phyloP scores from a whole-genome alignment of 2,888 invertebrate genomes.

The Theodoxus fluviatilis region DNA sequence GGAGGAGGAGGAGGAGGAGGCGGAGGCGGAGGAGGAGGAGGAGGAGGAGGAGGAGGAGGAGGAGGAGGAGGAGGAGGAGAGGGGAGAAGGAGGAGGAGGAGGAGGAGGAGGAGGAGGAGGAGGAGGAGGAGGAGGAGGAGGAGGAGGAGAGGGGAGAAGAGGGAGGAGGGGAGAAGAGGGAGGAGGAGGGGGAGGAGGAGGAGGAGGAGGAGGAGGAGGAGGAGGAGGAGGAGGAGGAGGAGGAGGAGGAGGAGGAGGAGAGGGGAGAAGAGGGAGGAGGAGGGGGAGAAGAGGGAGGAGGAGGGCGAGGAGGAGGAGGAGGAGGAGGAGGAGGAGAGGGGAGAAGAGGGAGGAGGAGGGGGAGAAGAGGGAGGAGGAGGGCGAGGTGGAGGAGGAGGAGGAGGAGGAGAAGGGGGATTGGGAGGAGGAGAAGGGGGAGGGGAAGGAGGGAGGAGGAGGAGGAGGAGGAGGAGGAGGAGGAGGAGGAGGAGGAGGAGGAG shows the following conservation, averaged over 20 bases:
- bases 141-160: neutral
- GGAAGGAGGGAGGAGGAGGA: neutral
- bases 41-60: conserved; percentile 10
- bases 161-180: neutral
- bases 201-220: neutral
- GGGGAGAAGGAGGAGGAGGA: neutral
- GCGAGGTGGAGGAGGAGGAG: neutral
- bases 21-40: conserved; percentile 14
- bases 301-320: neutral
- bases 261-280: neutral
- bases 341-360: neutral
- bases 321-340: conserved; percentile 3
- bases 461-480: conserved; percentile 12
- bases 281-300: neutral
- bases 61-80: neutral
- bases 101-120: neutral
- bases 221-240: neutral
- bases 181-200: neutral
- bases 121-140: neutral
- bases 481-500: neutral
- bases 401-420: neutral
- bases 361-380: neutral
- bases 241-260: neutral
- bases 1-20: neutral
- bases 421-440: neutral